Conservation (phyloP, 1,140 invertebrate species). For the Lepidurus apus region DNA sequence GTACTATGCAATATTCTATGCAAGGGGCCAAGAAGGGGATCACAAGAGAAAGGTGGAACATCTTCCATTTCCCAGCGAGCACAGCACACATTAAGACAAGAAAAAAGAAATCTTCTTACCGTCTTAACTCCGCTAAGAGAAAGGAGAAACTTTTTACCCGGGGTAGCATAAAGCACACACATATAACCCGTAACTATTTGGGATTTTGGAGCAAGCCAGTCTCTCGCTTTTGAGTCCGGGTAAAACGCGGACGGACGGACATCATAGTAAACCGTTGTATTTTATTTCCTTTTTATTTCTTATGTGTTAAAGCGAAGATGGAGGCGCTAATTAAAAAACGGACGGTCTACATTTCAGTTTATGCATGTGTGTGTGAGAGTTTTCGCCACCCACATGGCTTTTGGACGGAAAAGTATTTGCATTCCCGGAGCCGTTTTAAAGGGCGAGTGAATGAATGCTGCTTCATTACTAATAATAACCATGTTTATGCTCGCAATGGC, state of each 20-base stretch:
- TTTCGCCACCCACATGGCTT: conserved; percentile 4
- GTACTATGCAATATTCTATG: no score
- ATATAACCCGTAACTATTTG: neutral
- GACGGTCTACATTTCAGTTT: neutral
- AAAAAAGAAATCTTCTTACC: neutral
- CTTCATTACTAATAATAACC: conserved; percentile 22
- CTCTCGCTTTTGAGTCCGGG: no score
- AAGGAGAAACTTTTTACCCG: conserved; percentile 1
- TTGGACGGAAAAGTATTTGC: neutral
- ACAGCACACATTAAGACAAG: neutral
- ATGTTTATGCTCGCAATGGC: conserved; percentile 2
- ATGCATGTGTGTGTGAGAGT: neutral
- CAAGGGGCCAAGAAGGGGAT: neutral
- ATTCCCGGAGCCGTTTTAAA: neutral
- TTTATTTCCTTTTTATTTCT: neutral
- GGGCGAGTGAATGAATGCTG: neutral
- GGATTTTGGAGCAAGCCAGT: no score
- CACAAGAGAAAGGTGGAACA: conserved; percentile 21
- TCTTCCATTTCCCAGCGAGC: neutral
- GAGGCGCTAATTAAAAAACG: conserved; percentile 1
- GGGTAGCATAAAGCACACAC: neutral
- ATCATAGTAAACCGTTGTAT: neutral
- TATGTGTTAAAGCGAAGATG: neutral
- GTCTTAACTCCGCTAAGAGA: neutral
- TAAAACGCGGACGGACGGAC: no score